A percentile compares a stretch with the other conserved stretches of the same genome.
phyloP scores from a whole-genome alignment of 1,140 invertebrate species.

The Drosophila micromelanica region DNA sequence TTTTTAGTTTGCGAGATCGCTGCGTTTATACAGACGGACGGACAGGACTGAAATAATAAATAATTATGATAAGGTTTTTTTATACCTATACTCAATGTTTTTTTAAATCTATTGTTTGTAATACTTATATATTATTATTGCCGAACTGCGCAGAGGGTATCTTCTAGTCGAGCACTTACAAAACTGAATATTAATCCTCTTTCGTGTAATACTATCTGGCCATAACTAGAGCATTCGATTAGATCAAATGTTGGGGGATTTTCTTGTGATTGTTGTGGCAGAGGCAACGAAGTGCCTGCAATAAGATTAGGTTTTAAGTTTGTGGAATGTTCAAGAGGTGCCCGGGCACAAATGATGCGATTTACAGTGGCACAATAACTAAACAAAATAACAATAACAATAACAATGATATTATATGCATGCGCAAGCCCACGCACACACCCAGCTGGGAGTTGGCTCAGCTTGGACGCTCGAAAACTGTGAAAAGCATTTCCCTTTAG shows the following conservation, averaged over 20 bases:
- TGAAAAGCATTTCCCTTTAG: conserved; percentile 65
- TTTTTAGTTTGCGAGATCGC: too few species aligned
- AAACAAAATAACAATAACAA: conserved; percentile 1
- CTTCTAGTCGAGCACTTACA: too few species aligned
- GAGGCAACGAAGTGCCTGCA: neutral
- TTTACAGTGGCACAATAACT: conserved; percentile 6
- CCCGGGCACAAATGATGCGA: neutral
- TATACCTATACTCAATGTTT: too few species aligned
- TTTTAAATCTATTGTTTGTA: too few species aligned
- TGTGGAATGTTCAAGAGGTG: neutral
- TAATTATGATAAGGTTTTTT: too few species aligned
- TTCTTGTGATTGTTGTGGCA: neutral
- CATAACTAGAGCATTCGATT: neutral
- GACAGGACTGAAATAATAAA: too few species aligned
- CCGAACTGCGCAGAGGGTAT: too few species aligned
- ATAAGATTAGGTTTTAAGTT: neutral
- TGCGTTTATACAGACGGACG: too few species aligned
- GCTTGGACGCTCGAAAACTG: conserved; percentile 1
- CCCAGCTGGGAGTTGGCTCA: neutral
- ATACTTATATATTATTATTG: too few species aligned
- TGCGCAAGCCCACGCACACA: neutral
- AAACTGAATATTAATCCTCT: neutral
- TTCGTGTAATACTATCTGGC: neutral
- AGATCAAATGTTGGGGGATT: neutral
- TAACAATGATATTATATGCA: neutral